Base-by-base conservation (phyloP, 2,113 vertebrate genomes). In the Peucedramus taeniatus region DNA sequence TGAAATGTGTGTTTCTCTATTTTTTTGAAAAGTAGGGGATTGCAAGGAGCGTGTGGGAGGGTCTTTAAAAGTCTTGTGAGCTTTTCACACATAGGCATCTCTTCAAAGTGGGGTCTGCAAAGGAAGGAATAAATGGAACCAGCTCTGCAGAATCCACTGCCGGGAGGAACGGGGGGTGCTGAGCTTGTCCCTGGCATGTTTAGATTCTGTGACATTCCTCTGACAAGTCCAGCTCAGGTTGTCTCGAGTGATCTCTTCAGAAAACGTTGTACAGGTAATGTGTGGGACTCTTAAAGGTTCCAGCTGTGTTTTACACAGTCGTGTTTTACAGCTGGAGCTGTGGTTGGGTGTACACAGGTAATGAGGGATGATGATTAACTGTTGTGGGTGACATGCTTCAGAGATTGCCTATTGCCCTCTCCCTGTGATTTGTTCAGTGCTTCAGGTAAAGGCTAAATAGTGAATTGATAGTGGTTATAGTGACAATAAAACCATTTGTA, bases 311-410 rank as follows among this genome's bases (percentile, higher is more conserved):
- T 78, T 28, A 39, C 23, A 37, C n/a, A n/a, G n/a, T n/a, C n/a
- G 56, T 27, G 4, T n/a, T 6, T 78, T 28, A 39, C 23, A 37
- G 44, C 14, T 1, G 10, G 44, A 75, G 13, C 8, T 27, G 54
- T n/a, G 33, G 6, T 6, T 45, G 51, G 28, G 26, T 35, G 6
- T n/a, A 5, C 4, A 13, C 1, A 6, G 3, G 1, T 12, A 33
- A 21, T 42, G 28, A 53, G 31, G 9, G 53, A 63, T 6, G 20
- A 40, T 57, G 64, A 45, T 81, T 53, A 53, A n/a, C 26, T 57
- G 15, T 3, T 21, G 16, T 31, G 56, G 21, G 12, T 61, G 35
- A 26, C 17, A 10, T 0, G 0, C 44, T 64, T 54, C 30, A 85
- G 85, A 82, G 26, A 33, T 15, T 50, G 26, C 42, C 68, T 31